These are phyloP conservation scores for Formica selysi DNA, from an alignment of 1,140 invertebrate genomes.

Conservation along the genomic window DNA sequence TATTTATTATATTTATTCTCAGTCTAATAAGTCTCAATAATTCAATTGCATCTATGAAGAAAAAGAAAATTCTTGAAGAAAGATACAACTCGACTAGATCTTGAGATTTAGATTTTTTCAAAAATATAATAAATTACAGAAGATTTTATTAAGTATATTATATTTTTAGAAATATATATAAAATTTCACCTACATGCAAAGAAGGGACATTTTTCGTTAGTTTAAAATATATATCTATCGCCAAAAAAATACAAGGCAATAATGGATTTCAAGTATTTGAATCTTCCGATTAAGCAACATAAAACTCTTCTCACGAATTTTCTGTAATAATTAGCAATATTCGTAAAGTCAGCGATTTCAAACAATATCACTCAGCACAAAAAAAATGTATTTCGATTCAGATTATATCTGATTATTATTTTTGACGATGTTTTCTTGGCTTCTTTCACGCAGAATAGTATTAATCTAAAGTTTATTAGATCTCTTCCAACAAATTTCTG, in stretches of 20 bases:
- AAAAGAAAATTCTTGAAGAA: too few species aligned
- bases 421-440: neutral
- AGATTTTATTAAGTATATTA: constrained; percentile 2
- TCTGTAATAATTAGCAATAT: neutral
- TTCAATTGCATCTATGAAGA: too few species aligned
- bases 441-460: neutral
- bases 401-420: neutral
- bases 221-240: neutral
- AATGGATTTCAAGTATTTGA: too few species aligned
- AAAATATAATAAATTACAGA: constrained; percentile 9
- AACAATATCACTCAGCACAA: neutral
- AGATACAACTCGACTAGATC: too few species aligned
- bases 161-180: constrained; percentile 6
- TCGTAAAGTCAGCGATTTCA: neutral
- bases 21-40: too few species aligned
- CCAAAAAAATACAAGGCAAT: too few species aligned
- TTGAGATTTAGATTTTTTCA: too few species aligned
- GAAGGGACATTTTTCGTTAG: constrained; percentile 2
- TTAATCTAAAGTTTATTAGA: constrained; percentile 21
- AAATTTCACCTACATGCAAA: neutral
- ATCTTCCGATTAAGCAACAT: too few species aligned
- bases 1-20: too few species aligned
- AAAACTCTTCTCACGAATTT: constrained; percentile 6
- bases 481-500: constrained; percentile 20
- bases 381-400: neutral